Evolutionary conservation across 2,113 vertebrate genomes (phyloP).

Genomic region (Neodon shergylaensis): DNA sequence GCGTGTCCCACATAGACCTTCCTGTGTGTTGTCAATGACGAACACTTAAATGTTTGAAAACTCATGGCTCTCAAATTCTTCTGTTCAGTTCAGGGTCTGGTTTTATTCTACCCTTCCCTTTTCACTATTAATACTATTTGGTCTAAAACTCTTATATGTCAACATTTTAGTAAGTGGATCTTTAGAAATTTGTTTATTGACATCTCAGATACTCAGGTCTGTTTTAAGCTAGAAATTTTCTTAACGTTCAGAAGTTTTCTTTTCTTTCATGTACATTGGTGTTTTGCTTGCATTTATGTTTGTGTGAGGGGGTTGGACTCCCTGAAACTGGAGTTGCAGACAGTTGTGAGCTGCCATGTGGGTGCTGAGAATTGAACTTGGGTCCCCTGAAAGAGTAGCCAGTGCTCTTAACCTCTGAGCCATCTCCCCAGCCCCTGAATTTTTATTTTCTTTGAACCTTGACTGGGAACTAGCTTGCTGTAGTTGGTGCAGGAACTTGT

Average conservation of each 20-base stretch:
- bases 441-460: slow-evolving; percentile 51
- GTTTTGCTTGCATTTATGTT: neutral
- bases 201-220: neutral
- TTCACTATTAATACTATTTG: neutral
- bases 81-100: neutral
- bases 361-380: too few species aligned
- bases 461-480: neutral
- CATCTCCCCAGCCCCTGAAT: neutral
- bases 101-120: neutral
- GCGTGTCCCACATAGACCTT: neutral
- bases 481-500: neutral
- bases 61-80: neutral
- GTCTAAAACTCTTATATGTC: neutral
- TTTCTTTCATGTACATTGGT: neutral
- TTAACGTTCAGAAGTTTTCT: neutral
- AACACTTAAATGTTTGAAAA: neutral
- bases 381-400: too few species aligned
- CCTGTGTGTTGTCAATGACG: neutral
- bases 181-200: slow-evolving; percentile 37
- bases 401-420: too few species aligned
- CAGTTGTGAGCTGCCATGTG: neutral
- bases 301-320: neutral
- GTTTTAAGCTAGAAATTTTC: slow-evolving; percentile 8
- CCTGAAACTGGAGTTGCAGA: neutral
- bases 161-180: neutral